Evolutionary conservation across 2,113 vertebrate species (phyloP).

Genomic region (Eudyptes chrysolophus): DNA sequence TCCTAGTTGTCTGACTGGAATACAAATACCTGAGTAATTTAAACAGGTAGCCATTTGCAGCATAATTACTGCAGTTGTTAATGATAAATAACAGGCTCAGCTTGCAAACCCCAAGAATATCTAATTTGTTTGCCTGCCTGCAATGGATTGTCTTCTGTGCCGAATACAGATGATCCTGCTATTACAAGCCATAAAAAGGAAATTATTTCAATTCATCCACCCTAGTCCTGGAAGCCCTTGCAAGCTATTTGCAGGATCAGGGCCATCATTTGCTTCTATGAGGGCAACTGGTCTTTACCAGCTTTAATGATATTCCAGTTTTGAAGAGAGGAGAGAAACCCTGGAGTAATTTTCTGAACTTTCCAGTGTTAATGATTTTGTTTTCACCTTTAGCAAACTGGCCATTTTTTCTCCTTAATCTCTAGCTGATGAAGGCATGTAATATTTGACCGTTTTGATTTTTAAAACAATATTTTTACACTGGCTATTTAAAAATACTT

Average conservation of each 20-base stretch:
- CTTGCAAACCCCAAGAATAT: not conserved
- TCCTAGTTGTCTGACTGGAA: not conserved
- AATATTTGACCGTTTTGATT: not conserved
- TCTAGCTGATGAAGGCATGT: not conserved
- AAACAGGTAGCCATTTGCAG: not conserved
- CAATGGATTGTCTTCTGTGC: not conserved
- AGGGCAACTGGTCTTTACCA: not conserved
- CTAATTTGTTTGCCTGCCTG: not conserved
- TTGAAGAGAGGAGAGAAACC: not conserved
- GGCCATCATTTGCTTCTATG: not conserved
- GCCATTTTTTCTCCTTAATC: rapidly evolving
- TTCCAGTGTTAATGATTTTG: not conserved
- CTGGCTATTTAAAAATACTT: not conserved
- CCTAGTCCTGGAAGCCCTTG: not conserved
- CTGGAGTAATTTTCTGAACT: not conserved
- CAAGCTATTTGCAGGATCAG: not conserved
- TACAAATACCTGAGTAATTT: not conserved
- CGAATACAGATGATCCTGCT: constrained; percentile 2
- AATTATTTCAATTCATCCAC: not conserved
- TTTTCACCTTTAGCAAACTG: not conserved
- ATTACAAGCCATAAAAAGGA: not conserved
- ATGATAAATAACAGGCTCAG: not conserved
- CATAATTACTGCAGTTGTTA: not conserved
- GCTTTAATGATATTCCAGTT: not conserved
- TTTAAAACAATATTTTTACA: not conserved